phyloP scores from a whole-genome alignment of 1,140 invertebrate genomes.

The Sitobion miscanthi region DNA sequence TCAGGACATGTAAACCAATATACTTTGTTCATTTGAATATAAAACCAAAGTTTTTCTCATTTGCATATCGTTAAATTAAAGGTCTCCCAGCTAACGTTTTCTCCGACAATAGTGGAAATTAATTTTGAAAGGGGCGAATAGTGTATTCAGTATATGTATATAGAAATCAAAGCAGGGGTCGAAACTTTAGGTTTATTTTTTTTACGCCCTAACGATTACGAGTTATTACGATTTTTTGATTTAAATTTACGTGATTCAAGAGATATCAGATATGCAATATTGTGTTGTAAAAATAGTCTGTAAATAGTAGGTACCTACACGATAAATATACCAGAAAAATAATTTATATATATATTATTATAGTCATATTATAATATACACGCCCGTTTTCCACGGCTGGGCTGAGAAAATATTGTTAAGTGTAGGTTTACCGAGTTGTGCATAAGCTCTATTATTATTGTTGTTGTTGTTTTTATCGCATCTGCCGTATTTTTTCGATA shows the following conservation, averaged over 20 bases:
- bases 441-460: not conserved
- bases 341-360: too few relatives aligned
- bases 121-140: conserved; percentile 22
- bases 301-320: not conserved
- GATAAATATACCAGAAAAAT: not conserved
- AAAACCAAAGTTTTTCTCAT: conserved; percentile 14
- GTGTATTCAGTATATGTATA: not conserved
- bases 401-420: not conserved
- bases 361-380: not conserved
- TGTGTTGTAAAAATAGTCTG: not conserved
- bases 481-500: not conserved
- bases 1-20: not conserved
- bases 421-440: not conserved
- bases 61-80: conserved; percentile 29
- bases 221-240: conserved; percentile 15
- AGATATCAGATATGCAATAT: not conserved
- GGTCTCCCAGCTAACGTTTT: not conserved
- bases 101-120: conserved; percentile 5
- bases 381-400: too few relatives aligned
- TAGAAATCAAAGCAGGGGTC: not conserved
- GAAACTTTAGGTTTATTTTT: not conserved
- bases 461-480: not conserved
- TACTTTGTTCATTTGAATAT: not conserved
- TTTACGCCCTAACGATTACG: not conserved
- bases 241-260: not conserved